Conservation (phyloP, 2,113 vertebrate genomes). For the Capreolus pygargus region DNA sequence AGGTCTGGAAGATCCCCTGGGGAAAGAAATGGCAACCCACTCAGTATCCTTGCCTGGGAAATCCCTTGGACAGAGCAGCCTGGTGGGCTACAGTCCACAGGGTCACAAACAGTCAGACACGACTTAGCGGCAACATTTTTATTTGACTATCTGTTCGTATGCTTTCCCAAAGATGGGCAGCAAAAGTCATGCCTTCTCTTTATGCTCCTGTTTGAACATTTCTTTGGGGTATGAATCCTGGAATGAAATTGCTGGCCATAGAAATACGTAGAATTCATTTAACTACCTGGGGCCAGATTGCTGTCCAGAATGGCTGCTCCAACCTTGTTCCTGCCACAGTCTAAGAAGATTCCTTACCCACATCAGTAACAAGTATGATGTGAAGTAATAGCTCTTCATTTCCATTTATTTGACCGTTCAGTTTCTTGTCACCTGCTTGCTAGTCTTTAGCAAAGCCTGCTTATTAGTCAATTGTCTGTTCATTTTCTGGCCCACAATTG, state of each 20-base stretch:
- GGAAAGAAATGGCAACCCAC: not conserved
- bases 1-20: not conserved
- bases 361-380: not conserved
- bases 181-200: not conserved
- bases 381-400: not conserved
- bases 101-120: not conserved
- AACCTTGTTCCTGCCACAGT: not conserved
- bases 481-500: not conserved
- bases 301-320: not conserved
- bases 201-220: not conserved
- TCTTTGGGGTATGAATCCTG: not conserved
- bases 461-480: not conserved
- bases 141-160: not conserved
- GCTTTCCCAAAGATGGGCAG: not conserved
- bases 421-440: not conserved
- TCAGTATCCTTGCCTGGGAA: not conserved
- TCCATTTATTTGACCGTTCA: not conserved
- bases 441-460: not conserved
- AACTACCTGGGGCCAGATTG: not conserved
- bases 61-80: not conserved
- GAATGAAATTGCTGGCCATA: not conserved
- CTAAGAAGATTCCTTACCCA: not conserved
- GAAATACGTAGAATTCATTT: not conserved
- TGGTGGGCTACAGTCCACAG: rapidly evolving
- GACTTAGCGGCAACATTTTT: not conserved